Evolutionary conservation across 1,140 invertebrate species (phyloP).

Genomic region (Aphaenogaster ashmeadi): DNA sequence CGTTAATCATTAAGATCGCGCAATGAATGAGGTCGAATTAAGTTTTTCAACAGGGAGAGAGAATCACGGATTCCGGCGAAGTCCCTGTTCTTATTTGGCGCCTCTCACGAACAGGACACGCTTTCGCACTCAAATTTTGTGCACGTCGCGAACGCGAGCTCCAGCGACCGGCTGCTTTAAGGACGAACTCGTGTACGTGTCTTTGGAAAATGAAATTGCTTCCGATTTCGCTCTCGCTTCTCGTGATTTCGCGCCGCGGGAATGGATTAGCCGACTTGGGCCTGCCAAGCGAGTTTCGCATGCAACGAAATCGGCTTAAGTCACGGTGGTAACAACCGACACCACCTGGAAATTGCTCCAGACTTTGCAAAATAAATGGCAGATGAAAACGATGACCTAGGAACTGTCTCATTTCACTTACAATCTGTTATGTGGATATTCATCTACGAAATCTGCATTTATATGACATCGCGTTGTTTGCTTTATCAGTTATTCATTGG

Average conservation of each 20-base stretch:
- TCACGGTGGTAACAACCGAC: neutral
- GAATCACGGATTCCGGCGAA: conserved; percentile 25
- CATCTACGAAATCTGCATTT: conserved; percentile 40
- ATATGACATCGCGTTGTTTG: conserved; percentile 5
- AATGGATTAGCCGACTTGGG: conserved; percentile 45
- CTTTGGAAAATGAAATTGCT: conserved; percentile 66
- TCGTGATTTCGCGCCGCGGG: conserved; percentile 40
- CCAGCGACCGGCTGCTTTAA: conserved; percentile 32
- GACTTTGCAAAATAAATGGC: conserved; percentile 44
- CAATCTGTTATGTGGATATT: conserved; percentile 38
- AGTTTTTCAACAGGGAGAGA: conserved; percentile 4
- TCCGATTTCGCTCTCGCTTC: conserved; percentile 56
- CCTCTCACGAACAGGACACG: conserved; percentile 41
- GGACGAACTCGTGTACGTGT: conserved; percentile 61
- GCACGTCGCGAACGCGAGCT: conserved; percentile 39
- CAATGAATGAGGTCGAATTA: neutral
- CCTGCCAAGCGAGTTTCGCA: conserved; percentile 46
- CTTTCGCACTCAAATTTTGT: conserved; percentile 60
- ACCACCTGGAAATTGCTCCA: conserved; percentile 30
- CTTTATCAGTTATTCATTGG: conserved; percentile 47
- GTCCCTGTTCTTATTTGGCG: conserved; percentile 51
- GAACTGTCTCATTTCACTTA: conserved; percentile 11
- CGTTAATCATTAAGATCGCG: conserved; percentile 20
- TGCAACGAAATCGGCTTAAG: conserved; percentile 57
- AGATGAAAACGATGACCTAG: conserved; percentile 35